These are phyloP conservation scores for Osedax frankpressi DNA, from an alignment of 2,888 invertebrate species.

Conservation along the genomic window DNA sequence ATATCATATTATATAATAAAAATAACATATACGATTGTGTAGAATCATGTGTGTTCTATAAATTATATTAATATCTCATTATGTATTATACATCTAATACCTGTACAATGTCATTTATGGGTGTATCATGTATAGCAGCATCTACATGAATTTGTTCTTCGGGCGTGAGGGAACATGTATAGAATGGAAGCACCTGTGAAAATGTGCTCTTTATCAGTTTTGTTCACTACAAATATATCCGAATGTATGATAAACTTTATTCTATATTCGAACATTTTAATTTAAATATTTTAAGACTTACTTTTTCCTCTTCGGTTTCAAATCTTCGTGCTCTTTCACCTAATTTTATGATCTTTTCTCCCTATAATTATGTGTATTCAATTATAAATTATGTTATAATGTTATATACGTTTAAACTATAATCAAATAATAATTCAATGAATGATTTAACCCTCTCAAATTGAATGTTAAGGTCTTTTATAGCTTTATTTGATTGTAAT, in stretches of 20 bases:
- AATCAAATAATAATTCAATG: neutral
- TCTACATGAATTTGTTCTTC: constrained; percentile 43
- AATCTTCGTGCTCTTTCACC: constrained; percentile 46
- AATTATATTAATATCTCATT: constrained; percentile 5
- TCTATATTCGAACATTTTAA: no score
- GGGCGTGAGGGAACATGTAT: constrained; percentile 41
- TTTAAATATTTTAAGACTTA: neutral
- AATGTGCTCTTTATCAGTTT: neutral
- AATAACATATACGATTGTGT: no score
- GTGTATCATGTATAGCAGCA: constrained; percentile 37
- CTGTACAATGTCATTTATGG: constrained; percentile 22
- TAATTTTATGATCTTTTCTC: constrained; percentile 39
- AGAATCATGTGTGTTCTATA: no score
- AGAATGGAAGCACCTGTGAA: constrained; percentile 43
- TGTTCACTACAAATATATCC: neutral
- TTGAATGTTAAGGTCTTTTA: constrained; percentile 39
- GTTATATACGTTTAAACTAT: neutral
- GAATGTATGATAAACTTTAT: neutral
- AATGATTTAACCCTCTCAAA: constrained; percentile 35
- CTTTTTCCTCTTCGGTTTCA: constrained; percentile 47
- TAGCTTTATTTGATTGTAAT: constrained; percentile 40
- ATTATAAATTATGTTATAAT: neutral
- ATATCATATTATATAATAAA: no score
- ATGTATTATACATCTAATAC: neutral
- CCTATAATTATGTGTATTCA: constrained; percentile 28